phyloP scores from a whole-genome alignment of 2,797 vertebrate genomes.

The Chelidonichthys spinosus region DNA sequence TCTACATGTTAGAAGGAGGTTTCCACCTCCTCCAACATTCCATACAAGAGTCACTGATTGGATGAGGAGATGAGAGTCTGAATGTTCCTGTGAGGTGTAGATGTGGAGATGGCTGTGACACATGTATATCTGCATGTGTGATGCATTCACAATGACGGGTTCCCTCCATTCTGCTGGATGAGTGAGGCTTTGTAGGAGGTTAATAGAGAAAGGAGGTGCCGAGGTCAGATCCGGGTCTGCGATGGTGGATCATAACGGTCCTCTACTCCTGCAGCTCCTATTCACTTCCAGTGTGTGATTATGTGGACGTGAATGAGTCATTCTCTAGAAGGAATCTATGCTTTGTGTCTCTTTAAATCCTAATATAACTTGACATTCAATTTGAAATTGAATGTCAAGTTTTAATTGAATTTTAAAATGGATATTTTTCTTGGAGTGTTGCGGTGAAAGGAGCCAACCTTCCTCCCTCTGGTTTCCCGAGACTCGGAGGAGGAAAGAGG shows the following conservation, averaged over 20 bases:
- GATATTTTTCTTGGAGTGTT: too few relatives aligned
- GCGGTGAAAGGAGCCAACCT: too few relatives aligned
- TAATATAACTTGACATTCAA: too few relatives aligned
- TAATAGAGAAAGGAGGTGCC: background rate
- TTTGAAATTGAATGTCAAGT: background rate
- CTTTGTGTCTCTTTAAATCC: slow-evolving; percentile 2
- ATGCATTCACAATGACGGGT: too few relatives aligned
- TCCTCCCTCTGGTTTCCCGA: background rate
- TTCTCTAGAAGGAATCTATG: background rate
- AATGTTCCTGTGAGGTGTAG: background rate
- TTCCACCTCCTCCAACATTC: too few relatives aligned
- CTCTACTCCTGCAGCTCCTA: background rate
- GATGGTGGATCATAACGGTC: background rate
- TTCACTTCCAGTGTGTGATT: background rate
- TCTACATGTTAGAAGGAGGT: too few relatives aligned
- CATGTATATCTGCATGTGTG: background rate
- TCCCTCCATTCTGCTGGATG: background rate
- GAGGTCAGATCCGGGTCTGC: background rate
- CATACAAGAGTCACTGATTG: too few relatives aligned
- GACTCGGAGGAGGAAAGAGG: background rate
- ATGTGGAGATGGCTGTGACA: background rate
- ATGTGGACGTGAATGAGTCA: slow-evolving; percentile 1
- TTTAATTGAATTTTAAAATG: background rate
- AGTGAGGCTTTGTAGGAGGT: background rate
- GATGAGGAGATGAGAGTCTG: too few relatives aligned